Percentiles rank a stretch among this genome's conserved stretches.
Evolutionary conservation across 2,113 vertebrate species (phyloP).

Genomic region (Crotalus tigris): DNA sequence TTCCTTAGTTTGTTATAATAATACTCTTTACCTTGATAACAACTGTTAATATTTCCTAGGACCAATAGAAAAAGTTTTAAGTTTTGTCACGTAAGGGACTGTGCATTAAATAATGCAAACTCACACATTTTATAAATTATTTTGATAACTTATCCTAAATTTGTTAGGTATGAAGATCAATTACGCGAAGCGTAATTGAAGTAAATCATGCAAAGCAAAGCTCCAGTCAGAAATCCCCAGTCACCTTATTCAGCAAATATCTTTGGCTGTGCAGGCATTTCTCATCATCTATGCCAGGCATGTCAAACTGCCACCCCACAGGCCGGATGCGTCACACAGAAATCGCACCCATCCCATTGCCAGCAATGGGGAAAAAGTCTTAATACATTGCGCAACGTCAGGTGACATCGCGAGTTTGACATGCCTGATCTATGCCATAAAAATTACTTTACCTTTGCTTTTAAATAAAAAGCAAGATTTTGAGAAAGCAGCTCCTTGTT

Average conservation of each 20-base stretch:
- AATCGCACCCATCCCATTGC: too few relatives aligned
- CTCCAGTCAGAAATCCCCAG: not conserved
- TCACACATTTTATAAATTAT: not conserved
- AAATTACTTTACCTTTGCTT: not conserved
- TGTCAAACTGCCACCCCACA: too few relatives aligned
- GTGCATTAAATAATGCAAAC: not conserved
- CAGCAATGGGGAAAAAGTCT: too few relatives aligned
- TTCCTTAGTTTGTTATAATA: not conserved
- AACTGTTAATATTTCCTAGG: not conserved
- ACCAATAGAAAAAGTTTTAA: not conserved
- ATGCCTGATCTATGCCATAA: not conserved
- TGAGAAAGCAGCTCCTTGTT: not conserved
- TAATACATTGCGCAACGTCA: too few relatives aligned
- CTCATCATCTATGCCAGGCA: not conserved
- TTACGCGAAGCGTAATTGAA: not conserved
- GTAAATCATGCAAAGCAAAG: not conserved
- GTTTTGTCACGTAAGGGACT: not conserved
- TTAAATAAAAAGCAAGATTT: not conserved
- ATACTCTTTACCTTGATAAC: not conserved
- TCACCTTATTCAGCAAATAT: not conserved
- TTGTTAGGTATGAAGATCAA: not conserved
- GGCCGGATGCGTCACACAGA: too few relatives aligned
- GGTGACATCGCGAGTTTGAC: too few relatives aligned
- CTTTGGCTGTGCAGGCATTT: not conserved
- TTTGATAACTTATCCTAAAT: not conserved